Percentiles rank a stretch among this genome's conserved stretches.
These are phyloP conservation scores for Epinotia nisella DNA, from an alignment of 2,888 invertebrate species.

Conservation along the genomic window DNA sequence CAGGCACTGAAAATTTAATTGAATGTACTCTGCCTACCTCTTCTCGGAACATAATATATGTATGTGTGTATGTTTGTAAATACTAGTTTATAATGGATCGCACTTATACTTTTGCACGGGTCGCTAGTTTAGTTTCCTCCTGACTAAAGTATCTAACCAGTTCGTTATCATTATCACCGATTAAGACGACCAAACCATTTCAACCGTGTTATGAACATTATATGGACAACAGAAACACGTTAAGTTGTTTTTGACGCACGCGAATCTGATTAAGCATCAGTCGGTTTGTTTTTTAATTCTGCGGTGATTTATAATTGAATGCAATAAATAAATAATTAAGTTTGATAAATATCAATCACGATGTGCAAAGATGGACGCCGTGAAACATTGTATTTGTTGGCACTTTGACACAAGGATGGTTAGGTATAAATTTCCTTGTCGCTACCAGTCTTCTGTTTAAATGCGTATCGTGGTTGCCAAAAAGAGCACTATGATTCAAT, in stretches of 20 bases:
- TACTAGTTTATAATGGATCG: too few relatives aligned
- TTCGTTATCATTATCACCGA: not conserved
- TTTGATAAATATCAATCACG: not conserved
- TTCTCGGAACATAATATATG: too few relatives aligned
- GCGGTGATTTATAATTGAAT: slow-evolving; percentile 4
- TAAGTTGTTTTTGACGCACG: slow-evolving; percentile 18
- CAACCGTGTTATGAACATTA: slow-evolving; percentile 15
- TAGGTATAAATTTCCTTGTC: too few relatives aligned
- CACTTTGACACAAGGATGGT: not conserved
- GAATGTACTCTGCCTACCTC: too few relatives aligned
- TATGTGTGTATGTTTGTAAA: too few relatives aligned
- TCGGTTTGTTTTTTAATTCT: slow-evolving; percentile 1
- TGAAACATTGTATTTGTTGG: not conserved
- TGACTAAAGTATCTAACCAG: too few relatives aligned
- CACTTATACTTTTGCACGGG: too few relatives aligned
- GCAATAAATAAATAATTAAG: not conserved
- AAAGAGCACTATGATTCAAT: too few relatives aligned
- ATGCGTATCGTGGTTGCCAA: too few relatives aligned
- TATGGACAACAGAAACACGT: slow-evolving; percentile 10
- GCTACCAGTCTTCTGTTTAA: too few relatives aligned
- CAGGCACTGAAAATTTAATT: too few relatives aligned
- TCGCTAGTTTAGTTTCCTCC: too few relatives aligned
- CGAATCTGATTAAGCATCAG: slow-evolving; percentile 6
- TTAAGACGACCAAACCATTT: slow-evolving; percentile 20
- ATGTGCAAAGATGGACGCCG: not conserved